Percentiles rank a stretch among this genome's conserved stretches.
Evolutionary conservation across 2,113 vertebrate genomes (phyloP).

Genomic region (Corythaixoides concolor): DNA sequence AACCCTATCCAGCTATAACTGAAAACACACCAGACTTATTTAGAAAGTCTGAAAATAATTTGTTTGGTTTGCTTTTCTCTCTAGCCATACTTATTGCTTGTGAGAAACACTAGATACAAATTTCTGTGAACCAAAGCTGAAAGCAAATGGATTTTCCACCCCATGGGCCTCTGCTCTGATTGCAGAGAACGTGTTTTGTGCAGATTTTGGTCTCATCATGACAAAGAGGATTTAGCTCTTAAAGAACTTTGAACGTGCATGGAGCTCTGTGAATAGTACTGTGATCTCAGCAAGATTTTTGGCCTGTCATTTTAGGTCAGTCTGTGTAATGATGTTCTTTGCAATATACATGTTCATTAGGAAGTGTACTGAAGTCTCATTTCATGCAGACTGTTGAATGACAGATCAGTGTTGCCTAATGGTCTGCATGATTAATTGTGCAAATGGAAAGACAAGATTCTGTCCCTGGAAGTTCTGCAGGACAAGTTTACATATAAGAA

Average conservation of each 20-base stretch:
- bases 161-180: not conserved
- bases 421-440: not conserved
- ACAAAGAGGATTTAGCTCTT: not conserved
- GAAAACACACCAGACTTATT: not conserved
- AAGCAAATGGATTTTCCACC: not conserved
- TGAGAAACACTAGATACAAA: not conserved
- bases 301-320: not conserved
- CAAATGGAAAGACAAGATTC: not conserved
- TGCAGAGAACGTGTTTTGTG: not conserved
- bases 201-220: not conserved
- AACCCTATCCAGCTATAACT: not conserved
- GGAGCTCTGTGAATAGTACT: not conserved
- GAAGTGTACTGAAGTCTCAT: not conserved
- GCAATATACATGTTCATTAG: not conserved
- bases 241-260: not conserved
- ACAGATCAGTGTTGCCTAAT: not conserved
- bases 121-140: not conserved
- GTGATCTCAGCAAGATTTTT: not conserved
- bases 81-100: not conserved
- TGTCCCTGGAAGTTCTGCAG: not conserved
- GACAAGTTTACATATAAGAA: not conserved
- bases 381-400: not conserved
- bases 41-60: not conserved
- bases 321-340: not conserved
- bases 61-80: not conserved